Conservation (phyloP, 1,140 invertebrate genomes). For the Heliconius nattereri region DNA sequence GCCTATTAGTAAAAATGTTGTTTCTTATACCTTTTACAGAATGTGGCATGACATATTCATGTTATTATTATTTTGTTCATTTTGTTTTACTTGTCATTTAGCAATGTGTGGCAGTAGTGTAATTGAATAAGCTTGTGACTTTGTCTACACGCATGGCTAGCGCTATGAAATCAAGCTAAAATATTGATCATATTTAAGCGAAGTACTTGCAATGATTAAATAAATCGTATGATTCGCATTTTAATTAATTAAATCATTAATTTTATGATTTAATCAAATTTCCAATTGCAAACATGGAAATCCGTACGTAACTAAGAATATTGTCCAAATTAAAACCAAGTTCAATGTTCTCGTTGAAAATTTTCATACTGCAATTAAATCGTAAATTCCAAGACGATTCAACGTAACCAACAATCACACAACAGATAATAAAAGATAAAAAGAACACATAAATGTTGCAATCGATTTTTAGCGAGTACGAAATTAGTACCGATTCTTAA, state of each 20-base stretch:
- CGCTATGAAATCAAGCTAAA: slow-evolving; percentile 35
- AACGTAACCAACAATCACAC: slow-evolving; percentile 76
- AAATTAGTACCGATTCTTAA: slow-evolving; percentile 55
- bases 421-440: slow-evolving; percentile 70
- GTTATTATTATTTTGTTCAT: neutral
- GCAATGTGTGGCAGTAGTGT: slow-evolving; percentile 10
- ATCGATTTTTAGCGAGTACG: slow-evolving; percentile 49
- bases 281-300: neutral
- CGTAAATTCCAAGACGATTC: slow-evolving; percentile 73
- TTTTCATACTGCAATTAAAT: slow-evolving; percentile 71
- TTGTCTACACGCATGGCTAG: slow-evolving; percentile 54
- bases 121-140: slow-evolving; percentile 39
- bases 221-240: neutral
- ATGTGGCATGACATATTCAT: neutral
- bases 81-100: slow-evolving; percentile 11
- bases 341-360: slow-evolving; percentile 60
- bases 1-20: slow-evolving; percentile 11
- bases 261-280: no score
- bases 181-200: neutral
- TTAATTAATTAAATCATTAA: no score
- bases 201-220: slow-evolving; percentile 29
- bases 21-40: slow-evolving; percentile 8
- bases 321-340: slow-evolving; percentile 29
- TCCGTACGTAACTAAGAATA: neutral
- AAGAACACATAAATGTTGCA: slow-evolving; percentile 58